Base-by-base conservation (phyloP, 2,888 invertebrate genomes). In the Suillia variegata region DNA sequence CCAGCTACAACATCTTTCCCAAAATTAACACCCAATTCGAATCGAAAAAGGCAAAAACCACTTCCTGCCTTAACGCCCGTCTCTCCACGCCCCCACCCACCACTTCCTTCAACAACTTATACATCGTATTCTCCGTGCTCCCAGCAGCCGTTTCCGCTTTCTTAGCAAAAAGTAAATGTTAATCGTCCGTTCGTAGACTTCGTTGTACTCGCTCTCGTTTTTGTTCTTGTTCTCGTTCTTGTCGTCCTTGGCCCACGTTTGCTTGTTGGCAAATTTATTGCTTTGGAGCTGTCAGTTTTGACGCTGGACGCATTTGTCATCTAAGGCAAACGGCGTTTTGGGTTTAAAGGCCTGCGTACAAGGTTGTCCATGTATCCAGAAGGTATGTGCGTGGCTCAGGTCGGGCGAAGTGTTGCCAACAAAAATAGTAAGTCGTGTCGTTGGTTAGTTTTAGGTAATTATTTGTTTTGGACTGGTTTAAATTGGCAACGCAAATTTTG, bases 301-400 rank as follows among this genome's bases (percentile, higher is more conserved):
- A 64, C 62, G 64, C 57, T 64, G 61, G 59, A 64, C 63, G 67
- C 72, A 75, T 76, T 76, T 75, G 68, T 74, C 75, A 71, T 73
- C 68, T 69, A 65, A 68, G 18, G 20, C n/a, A n/a, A n/a, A n/a
- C n/a, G n/a, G n/a, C n/a, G n/a, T n/a, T n/a, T n/a, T 26, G 26
- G 26, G 6, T 6, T 26, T 26, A 26, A 26, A 26, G n/a, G n/a
- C n/a, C n/a, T n/a, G n/a, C n/a, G n/a, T n/a, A n/a, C n/a, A n/a
- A n/a, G 26, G 10, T 26, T n/a, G n/a, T 26, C 26, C 5, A 26
- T 26, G 10, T 26, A 26, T 6, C 26, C 10, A 26, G 26, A 6
- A 6, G 10, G 26, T 26, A 26, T 5, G 5, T 26, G 26, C 5
- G 26, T 26, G 26, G n/a, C n/a, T n/a, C 26, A 10, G 26, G 26